A percentile compares a stretch with the other conserved stretches of the same genome.
phyloP scores from a whole-genome alignment of 2,113 vertebrate genomes.

The Arvicanthis niloticus region DNA sequence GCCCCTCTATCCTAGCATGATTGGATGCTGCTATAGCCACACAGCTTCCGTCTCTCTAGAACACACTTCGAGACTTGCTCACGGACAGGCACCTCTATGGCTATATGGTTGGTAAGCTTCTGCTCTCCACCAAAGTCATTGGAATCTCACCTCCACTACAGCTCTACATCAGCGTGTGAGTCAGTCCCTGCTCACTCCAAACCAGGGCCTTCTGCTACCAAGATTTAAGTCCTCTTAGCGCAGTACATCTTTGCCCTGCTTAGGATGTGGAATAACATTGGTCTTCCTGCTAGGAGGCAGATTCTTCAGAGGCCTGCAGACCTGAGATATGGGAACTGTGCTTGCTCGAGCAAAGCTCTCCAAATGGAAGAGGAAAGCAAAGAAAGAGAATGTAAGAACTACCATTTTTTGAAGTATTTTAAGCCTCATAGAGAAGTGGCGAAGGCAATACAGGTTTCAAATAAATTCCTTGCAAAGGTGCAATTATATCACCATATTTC shows the following conservation, averaged over 20 bases:
- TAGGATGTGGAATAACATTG: neutral
- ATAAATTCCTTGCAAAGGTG: neutral
- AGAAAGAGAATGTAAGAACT: neutral
- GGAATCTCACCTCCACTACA: neutral
- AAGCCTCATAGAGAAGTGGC: neutral
- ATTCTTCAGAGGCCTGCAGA: neutral
- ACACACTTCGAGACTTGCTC: neutral
- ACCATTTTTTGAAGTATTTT: neutral
- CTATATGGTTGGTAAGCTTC: neutral
- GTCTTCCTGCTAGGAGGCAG: neutral
- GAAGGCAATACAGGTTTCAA: neutral
- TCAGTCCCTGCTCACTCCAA: neutral
- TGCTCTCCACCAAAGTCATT: neutral
- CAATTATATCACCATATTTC: neutral
- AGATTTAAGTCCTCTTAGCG: neutral
- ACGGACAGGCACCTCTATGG: accelerated
- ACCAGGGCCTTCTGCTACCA: neutral
- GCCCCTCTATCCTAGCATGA: neutral
- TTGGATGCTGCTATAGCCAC: accelerated
- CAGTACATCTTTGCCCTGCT: neutral
- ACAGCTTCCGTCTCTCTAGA: neutral
- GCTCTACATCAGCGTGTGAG: neutral
- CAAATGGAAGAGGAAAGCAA: neutral
- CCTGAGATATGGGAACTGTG: too few species aligned
- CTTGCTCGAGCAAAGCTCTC: neutral